phyloP scores from a whole-genome alignment of 2,113 vertebrate species.

The Carassius carassius region DNA sequence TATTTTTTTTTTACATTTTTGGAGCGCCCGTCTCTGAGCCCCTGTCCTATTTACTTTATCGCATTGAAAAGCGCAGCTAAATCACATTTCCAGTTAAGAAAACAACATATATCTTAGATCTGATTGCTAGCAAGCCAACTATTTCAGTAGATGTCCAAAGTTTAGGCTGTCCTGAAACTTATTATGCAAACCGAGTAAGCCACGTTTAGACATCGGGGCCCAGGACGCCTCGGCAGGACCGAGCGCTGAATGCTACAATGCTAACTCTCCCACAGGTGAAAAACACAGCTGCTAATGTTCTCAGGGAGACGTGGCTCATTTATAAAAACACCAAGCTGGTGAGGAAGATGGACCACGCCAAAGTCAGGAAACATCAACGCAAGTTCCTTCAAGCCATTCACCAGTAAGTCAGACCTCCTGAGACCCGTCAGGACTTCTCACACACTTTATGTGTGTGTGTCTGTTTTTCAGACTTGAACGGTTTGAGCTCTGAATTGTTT shows the following conservation, averaged over 20 bases:
- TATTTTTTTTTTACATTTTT: not conserved
- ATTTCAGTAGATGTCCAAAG: not conserved
- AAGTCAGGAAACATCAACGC: constrained; percentile 98
- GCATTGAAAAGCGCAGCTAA: not conserved
- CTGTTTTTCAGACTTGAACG: constrained; percentile 33
- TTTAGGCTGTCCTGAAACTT: not conserved
- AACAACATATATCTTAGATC: not conserved
- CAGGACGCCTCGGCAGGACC: not conserved
- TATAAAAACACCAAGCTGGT: constrained; percentile 99
- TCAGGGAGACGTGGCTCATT: constrained; percentile 99
- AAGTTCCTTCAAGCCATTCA: constrained; percentile 99
- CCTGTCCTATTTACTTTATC: not conserved
- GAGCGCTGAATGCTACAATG: not conserved
- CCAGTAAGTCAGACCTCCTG: constrained; percentile 86
- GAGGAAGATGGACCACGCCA: constrained; percentile 98
- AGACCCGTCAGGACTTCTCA: not conserved
- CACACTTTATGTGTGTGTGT: not conserved
- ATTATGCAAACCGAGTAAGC: not conserved
- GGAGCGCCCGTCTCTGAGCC: not conserved
- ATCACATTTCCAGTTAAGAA: not conserved
- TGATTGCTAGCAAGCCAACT: not conserved
- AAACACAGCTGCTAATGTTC: constrained; percentile 99
- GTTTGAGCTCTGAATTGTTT: constrained; percentile 80
- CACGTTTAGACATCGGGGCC: not conserved
- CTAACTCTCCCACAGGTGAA: constrained; percentile 85